phyloP scores from a whole-genome alignment of 92 coral and sea anemone species.

The Palythoa heliodiscus region DNA sequence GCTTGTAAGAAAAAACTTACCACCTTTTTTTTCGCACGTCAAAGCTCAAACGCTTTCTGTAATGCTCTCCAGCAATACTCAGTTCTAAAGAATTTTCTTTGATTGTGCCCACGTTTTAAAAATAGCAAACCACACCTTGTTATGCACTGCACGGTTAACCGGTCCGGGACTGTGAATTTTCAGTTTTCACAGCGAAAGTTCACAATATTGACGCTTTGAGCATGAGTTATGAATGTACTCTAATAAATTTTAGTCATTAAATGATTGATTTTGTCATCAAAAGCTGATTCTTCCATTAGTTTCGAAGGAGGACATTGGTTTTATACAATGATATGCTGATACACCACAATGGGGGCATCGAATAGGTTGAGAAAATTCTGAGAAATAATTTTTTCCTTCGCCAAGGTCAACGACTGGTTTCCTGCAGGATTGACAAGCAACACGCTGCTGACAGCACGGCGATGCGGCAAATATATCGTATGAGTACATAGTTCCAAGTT shows the following conservation, averaged over 20 bases:
- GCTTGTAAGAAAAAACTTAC: background rate
- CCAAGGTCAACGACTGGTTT: conserved; percentile 87
- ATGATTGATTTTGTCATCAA: background rate
- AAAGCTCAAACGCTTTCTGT: background rate
- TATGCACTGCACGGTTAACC: conserved; percentile 19
- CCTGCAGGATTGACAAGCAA: conserved; percentile 91
- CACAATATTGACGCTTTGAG: conserved; percentile 18
- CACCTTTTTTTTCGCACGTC: background rate
- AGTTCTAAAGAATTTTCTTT: background rate
- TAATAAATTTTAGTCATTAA: background rate
- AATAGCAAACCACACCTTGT: conserved; percentile 32
- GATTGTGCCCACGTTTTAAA: conserved; percentile 3
- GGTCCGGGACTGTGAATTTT: conserved; percentile 19
- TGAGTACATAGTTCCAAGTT: conserved; percentile 91
- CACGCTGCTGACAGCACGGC: conserved; percentile 92
- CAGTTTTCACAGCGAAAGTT: background rate
- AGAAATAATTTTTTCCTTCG: conserved; percentile 83
- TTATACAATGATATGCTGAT: conserved; percentile 90
- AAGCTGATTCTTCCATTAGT: conserved; percentile 30
- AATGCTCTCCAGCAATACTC: too few relatives aligned
- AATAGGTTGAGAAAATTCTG: conserved; percentile 88
- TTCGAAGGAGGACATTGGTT: conserved; percentile 78
- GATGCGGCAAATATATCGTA: conserved; percentile 98
- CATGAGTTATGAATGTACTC: conserved; percentile 6
- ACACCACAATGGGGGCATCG: conserved; percentile 98